Base-by-base conservation (phyloP, 23 tunicate genomes). In the Diplosoma virens region DNA sequence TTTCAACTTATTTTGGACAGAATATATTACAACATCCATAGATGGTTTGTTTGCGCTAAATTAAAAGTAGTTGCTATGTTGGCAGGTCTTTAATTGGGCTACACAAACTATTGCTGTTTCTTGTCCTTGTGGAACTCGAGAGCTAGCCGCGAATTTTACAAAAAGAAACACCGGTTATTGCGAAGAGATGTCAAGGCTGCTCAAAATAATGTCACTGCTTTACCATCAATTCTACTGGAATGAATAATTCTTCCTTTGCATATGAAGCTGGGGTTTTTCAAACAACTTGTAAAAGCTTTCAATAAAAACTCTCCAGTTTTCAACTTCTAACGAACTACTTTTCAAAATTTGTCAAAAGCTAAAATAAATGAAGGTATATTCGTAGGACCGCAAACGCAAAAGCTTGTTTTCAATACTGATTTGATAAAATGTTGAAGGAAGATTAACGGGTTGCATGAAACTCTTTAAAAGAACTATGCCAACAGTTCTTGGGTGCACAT, bases 401-500 rank as follows among this genome's bases (percentile, higher is more conserved):
- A 58, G 65, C 21, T 11, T 58, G 7, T 58, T n/a, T 22, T 58
- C 65, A 41, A 14, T 41, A 41, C 9, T 41, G 50, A n/a, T 65
- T 65, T 29, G 37, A 28, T 65, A 23, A 65, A 65, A 65, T 65
- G 36, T 31, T 65, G 71, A 65, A 25, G 71, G 71, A 65, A 65
- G 71, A 65, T 65, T 5, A 65, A 65, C 65, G 29, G 37, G 36
- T 65, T 65, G 71, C 71, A 65, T 65, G 37, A 23, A 65, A 65
- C 35, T 65, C 36, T 65, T 65, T 65, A 7, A 26, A 26, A 65
- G 71, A 65, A 28, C 26, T 65, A 65, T 25, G 35, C 36, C 35
- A 28, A 65, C 26, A 65, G 18, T 65, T 28, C 37, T 65, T 65
- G 11, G 36, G 37, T 28, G 16, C 20, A 56, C n/a, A 28, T 65